Evolutionary conservation across 2,113 vertebrate genomes (phyloP), one percentile per base, ranked within the genome.

Genomic region (Benthochromis sp.): DNA sequence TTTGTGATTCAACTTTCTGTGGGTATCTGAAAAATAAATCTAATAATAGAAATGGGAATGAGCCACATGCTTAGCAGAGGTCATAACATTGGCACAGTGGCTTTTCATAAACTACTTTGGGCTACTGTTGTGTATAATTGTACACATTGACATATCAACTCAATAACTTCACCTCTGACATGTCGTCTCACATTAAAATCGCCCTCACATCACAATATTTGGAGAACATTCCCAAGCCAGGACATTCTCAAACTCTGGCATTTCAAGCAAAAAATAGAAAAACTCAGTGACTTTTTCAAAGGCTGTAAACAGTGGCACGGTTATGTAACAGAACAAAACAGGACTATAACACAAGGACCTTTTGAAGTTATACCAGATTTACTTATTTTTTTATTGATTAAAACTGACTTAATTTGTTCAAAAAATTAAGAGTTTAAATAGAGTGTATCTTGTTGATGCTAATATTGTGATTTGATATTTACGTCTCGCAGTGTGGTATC

Each of bases 401-500:
- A 52, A 63, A 9, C 3, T 17, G 45, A 73, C 2, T n/a, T 47
- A 13, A 54, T 78, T 59, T 24, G 6, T 53, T 19, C 9, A 71
- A 27, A 71, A 31, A 3, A n/a, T 36, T 3, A 1, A 45, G 5
- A 24, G 7, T 78, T 50, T 31, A 31, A 45, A 31, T 29, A 36
- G 4, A 43, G 5, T 24, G 13, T 29, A 38, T 10, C 6, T 21
- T 9, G 6, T 17, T 31, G 21, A 73, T 14, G 63, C 36, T 14
- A 31, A 79, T 34, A 34, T 66, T 54, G 7, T 82, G 45, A 4
- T 47, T 55, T 16, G 19, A 4, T 45, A 16, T 82, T 85, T 81
- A 88, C 86, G 17, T 86, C 87, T 91, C 82, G 13, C 95, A 99
- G 99, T 99, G 99, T 95, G 98, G 98, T 84, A 99, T 99, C 93